phyloP scores from a whole-genome alignment of 2,113 vertebrate genomes.

The Alosa alosa region DNA sequence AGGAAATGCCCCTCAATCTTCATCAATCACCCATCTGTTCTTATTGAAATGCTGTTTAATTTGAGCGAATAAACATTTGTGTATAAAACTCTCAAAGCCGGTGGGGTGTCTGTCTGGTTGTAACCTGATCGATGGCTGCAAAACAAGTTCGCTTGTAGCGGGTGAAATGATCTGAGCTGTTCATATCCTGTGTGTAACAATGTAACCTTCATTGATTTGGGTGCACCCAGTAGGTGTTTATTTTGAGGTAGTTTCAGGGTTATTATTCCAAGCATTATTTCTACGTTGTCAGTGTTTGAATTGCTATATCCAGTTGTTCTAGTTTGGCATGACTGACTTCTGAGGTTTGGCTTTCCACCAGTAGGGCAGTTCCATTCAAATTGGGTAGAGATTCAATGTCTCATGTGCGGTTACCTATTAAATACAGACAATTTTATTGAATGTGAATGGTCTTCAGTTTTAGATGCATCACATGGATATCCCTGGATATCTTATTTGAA shows the following conservation, averaged over 20 bases:
- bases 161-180: no score
- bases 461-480: background rate
- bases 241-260: background rate
- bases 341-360: background rate
- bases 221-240: no score
- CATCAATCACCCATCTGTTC: slow-evolving; percentile 72
- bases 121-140: background rate
- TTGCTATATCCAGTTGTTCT: background rate
- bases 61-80: slow-evolving; percentile 98
- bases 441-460: background rate
- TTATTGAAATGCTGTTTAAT: slow-evolving; percentile 85
- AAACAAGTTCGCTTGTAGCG: no score
- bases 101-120: background rate
- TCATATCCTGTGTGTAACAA: no score
- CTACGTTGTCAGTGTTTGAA: background rate
- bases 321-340: no score
- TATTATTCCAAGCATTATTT: background rate
- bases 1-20: slow-evolving; percentile 64
- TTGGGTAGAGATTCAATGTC: background rate
- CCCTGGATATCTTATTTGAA: background rate
- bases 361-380: background rate
- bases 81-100: slow-evolving; percentile 79
- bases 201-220: no score
- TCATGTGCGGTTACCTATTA: background rate
- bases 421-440: background rate